Evolutionary conservation across 1,140 invertebrate species (phyloP).

Genomic region (Hestina assimilis): DNA sequence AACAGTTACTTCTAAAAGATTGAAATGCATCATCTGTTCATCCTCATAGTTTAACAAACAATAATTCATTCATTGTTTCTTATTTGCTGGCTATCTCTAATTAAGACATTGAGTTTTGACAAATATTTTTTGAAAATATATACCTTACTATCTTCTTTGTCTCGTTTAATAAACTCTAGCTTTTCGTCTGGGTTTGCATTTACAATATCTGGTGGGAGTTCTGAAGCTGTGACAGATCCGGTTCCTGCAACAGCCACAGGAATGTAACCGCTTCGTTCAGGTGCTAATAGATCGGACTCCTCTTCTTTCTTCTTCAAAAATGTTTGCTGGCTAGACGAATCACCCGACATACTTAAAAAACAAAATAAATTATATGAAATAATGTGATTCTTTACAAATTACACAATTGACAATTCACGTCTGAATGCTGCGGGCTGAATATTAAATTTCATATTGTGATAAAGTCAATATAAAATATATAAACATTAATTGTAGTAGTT

Average conservation of each 20-base stretch:
- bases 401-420: constrained; percentile 6
- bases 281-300: constrained; percentile 39
- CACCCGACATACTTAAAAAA: constrained; percentile 59
- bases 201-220: constrained; percentile 30
- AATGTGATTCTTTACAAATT: too few species aligned
- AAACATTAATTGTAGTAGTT: constrained; percentile 32
- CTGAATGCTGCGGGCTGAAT: constrained; percentile 5
- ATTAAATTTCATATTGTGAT: constrained; percentile 36
- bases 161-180: constrained; percentile 38
- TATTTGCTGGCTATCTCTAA: too few species aligned
- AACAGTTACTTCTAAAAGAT: too few species aligned
- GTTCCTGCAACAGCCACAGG: constrained; percentile 36
- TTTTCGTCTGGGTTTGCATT: constrained; percentile 40
- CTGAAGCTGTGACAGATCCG: constrained; percentile 29
- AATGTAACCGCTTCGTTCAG: constrained; percentile 32
- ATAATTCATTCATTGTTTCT: too few species aligned
- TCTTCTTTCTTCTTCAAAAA: constrained; percentile 55
- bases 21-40: too few species aligned
- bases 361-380: too few species aligned
- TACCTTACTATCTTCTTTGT: constrained; percentile 51
- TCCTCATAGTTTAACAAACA: too few species aligned
- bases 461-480: constrained; percentile 18
- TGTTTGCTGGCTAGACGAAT: constrained; percentile 43
- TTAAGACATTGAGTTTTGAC: too few species aligned
- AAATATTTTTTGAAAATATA: too few species aligned